Evolutionary conservation across 2,113 vertebrate species (phyloP).

Genomic region (Catharus fuscescens): DNA sequence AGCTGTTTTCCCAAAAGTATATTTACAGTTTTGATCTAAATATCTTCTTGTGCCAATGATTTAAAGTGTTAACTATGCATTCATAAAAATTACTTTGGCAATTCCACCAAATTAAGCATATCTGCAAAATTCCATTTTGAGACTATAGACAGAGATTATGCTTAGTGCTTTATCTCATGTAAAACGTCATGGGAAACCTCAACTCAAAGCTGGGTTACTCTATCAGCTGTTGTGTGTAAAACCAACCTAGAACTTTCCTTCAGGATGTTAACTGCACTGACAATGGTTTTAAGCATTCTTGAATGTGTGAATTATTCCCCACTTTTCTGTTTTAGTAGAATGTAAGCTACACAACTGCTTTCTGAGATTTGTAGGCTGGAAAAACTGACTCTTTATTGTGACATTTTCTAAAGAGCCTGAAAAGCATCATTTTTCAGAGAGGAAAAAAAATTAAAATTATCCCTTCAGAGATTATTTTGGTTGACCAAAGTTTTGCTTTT

Average conservation of each 20-base stretch:
- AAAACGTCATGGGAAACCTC: not conserved
- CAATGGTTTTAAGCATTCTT: not conserved
- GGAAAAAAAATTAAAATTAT: not conserved
- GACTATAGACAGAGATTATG: rapidly evolving
- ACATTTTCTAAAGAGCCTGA: not conserved
- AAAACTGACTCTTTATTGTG: not conserved
- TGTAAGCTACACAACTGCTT: not conserved
- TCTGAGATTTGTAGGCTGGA: not conserved
- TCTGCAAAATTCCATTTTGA: not conserved
- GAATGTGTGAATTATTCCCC: not conserved
- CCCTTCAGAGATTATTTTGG: not conserved
- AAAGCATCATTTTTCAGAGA: not conserved
- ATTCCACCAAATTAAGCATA: not conserved
- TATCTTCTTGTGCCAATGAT: not conserved
- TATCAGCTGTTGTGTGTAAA: not conserved
- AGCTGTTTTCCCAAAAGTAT: not conserved
- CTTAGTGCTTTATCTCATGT: not conserved
- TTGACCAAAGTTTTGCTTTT: not conserved
- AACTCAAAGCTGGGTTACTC: not conserved
- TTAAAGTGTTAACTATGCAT: not conserved
- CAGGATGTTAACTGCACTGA: not conserved
- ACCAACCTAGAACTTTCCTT: not conserved
- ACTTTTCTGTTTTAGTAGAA: not conserved
- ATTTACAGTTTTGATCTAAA: not conserved
- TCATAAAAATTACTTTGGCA: not conserved